A percentile compares a stretch with the other conserved stretches of the same genome.
Evolutionary conservation across 2,797 vertebrate species (phyloP).

Genomic region (Threskiornis aethiopicus): DNA sequence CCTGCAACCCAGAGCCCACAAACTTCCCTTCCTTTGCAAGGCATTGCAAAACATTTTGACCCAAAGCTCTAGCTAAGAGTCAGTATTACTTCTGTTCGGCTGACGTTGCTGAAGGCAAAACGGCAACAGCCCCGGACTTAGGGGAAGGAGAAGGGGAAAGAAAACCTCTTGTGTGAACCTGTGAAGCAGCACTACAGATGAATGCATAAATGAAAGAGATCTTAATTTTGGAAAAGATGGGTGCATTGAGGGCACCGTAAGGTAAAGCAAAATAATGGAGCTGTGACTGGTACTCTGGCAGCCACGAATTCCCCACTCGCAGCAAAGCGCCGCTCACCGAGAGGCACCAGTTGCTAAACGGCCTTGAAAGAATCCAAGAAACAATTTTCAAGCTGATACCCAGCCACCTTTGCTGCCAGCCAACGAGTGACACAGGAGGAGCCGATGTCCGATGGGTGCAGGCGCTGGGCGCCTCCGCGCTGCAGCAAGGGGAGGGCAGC

Average conservation of each 20-base stretch:
- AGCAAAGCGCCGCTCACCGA: not conserved
- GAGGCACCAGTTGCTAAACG: accelerated
- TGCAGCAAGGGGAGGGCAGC: not conserved
- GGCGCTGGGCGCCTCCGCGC: accelerated
- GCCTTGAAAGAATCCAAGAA: not conserved
- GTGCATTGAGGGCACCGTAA: not conserved
- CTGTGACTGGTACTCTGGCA: not conserved
- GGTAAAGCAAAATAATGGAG: not conserved
- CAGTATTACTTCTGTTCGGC: not conserved
- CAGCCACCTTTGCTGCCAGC: not conserved
- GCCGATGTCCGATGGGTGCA: accelerated
- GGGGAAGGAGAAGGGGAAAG: not conserved
- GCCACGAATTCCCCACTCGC: not conserved
- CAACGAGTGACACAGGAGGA: not conserved
- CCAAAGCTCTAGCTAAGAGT: not conserved
- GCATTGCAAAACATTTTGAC: not conserved
- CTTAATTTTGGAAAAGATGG: conserved; percentile 13
- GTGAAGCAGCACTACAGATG: not conserved
- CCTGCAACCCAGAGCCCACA: not conserved
- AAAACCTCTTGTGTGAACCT: not conserved
- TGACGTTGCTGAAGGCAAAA: not conserved
- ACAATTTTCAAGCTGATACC: not conserved
- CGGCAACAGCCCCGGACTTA: accelerated
- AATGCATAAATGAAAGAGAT: not conserved
- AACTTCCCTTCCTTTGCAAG: not conserved